Conservation (phyloP, 2,888 invertebrate species). For the Neelides folsomi region DNA sequence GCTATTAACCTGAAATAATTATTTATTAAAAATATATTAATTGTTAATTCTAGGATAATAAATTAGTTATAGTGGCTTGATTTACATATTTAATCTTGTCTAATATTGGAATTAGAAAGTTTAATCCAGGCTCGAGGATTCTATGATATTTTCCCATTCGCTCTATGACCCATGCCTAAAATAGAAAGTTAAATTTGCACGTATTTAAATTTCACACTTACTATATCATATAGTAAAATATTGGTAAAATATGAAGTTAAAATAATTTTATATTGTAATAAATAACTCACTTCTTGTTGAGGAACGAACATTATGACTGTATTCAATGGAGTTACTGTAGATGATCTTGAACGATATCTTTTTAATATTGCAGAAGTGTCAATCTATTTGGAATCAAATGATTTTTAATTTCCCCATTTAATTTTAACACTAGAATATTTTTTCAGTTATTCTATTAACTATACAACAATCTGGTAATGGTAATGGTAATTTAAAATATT, state of each 20-base stretch:
- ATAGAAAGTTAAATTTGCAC: slow-evolving; percentile 22
- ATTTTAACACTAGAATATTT: too few species aligned
- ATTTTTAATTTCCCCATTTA: too few species aligned
- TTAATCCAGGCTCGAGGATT: slow-evolving; percentile 87
- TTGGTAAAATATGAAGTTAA: not conserved
- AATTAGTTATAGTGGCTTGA: too few species aligned
- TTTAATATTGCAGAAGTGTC: too few species aligned
- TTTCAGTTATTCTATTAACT: too few species aligned
- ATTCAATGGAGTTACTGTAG: slow-evolving; percentile 63
- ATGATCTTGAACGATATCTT: not conserved
- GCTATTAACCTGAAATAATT: slow-evolving; percentile 54
- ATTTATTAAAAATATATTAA: too few species aligned
- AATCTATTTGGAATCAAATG: too few species aligned
- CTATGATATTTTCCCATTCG: slow-evolving; percentile 94
- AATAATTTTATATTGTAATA: not conserved
- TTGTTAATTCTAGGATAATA: too few species aligned
- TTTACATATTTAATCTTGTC: slow-evolving; percentile 79
- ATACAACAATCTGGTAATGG: too few species aligned
- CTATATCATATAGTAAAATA: not conserved
- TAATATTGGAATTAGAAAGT: slow-evolving; percentile 75
- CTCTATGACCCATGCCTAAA: slow-evolving; percentile 89
- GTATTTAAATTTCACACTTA: too few species aligned
- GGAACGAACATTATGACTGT: slow-evolving; percentile 94
- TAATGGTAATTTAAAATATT: too few species aligned
- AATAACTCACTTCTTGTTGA: slow-evolving; percentile 74